phyloP scores from a whole-genome alignment of 2,113 vertebrate genomes.

The Esox niger region DNA sequence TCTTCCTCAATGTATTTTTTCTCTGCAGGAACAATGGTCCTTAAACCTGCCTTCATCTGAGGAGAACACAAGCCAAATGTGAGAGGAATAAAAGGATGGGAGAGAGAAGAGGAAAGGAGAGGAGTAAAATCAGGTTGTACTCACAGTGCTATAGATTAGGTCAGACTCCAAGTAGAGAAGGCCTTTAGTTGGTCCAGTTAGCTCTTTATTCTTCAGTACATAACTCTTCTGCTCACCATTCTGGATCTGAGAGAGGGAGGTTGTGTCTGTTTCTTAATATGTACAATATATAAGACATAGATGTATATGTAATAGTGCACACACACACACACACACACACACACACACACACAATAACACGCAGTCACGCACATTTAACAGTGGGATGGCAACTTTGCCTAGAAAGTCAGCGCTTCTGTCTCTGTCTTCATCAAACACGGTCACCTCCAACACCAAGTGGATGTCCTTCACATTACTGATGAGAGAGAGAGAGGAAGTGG shows the following conservation, averaged over 20 bases:
- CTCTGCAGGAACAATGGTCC: conserved; percentile 86
- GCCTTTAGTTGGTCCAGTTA: conserved; percentile 94
- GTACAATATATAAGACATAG: neutral
- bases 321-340: neutral
- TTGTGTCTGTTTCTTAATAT: conserved; percentile 78
- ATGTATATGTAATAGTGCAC: neutral
- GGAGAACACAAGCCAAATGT: conserved; percentile 27
- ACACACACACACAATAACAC: neutral
- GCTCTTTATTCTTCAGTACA: conserved; percentile 94
- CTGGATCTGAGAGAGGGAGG: conserved; percentile 87
- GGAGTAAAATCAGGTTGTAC: too few species aligned
- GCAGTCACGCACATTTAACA: conserved; percentile 83
- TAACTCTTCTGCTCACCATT: conserved; percentile 93
- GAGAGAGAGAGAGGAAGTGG: conserved; percentile 17
- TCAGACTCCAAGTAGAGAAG: conserved; percentile 93
- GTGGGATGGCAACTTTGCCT: conserved; percentile 91
- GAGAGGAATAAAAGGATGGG: neutral
- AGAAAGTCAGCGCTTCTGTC: conserved; percentile 93
- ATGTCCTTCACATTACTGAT: conserved; percentile 93
- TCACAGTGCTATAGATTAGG: conserved; percentile 95
- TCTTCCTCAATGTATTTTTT: conserved; percentile 96
- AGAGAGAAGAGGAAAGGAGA: conserved; percentile 50
- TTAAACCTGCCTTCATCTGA: conserved; percentile 92
- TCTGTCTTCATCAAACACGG: conserved; percentile 92
- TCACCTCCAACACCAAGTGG: conserved; percentile 91